Conservation (phyloP, 2,888 invertebrate species). For the Cosmia pyralina region DNA sequence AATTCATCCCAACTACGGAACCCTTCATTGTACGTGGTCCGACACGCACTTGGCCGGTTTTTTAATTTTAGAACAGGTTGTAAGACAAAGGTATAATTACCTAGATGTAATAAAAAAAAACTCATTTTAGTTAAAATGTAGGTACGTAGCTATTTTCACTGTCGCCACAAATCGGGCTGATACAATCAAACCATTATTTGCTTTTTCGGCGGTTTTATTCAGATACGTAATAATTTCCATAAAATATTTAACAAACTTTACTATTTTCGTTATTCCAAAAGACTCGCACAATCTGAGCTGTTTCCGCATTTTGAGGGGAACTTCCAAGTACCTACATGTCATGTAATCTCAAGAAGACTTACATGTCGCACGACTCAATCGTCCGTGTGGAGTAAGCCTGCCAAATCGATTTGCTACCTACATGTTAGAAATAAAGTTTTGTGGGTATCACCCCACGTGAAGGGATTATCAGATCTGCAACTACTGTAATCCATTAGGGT, state of each 20-base stretch:
- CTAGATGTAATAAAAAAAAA: too few relatives aligned
- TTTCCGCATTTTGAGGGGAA: not conserved
- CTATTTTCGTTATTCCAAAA: not conserved
- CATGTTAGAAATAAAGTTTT: constrained; percentile 65
- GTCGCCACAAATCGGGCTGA: not conserved
- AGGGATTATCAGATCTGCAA: constrained; percentile 59
- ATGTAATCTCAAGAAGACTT: not conserved
- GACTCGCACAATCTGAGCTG: too few relatives aligned
- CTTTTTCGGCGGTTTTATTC: not conserved
- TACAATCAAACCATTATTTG: not conserved
- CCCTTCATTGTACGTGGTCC: too few relatives aligned
- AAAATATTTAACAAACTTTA: not conserved
- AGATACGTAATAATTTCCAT: not conserved
- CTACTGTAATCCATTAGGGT: constrained; percentile 61
- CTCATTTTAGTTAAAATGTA: not conserved
- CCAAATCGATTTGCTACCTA: constrained; percentile 70
- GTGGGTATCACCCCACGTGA: constrained; percentile 49
- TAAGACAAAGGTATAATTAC: too few relatives aligned
- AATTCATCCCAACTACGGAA: too few relatives aligned
- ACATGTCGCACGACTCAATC: constrained; percentile 12
- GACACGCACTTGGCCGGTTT: too few relatives aligned
- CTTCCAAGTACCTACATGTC: not conserved
- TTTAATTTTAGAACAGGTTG: too few relatives aligned
- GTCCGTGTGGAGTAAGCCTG: constrained; percentile 20
- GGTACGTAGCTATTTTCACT: not conserved